phyloP scores from a whole-genome alignment of 2,888 invertebrate genomes.

The Punctoribates punctum region DNA sequence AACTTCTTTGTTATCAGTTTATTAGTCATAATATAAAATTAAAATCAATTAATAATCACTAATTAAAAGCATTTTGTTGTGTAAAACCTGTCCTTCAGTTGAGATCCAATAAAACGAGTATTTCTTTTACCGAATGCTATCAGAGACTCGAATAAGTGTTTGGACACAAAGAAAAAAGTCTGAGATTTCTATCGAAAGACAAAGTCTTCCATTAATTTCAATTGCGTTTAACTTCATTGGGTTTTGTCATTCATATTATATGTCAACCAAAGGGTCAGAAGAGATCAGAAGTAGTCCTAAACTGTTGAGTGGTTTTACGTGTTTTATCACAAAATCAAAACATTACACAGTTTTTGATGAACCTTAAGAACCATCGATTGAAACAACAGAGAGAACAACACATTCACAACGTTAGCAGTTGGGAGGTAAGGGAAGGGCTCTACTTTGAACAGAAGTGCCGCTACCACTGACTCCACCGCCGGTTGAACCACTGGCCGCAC shows the following conservation, averaged over 20 bases:
- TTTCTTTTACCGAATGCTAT: neutral
- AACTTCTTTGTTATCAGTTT: too few relatives aligned
- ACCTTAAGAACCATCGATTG: neutral
- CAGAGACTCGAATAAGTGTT: neutral
- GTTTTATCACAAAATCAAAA: constrained; percentile 18
- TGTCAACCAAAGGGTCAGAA: constrained; percentile 14
- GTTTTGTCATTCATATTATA: neutral
- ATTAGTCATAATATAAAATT: too few relatives aligned
- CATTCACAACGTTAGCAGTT: neutral
- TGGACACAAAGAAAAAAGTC: neutral
- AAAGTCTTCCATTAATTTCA: neutral
- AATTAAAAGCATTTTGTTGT: neutral
- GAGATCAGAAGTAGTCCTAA: neutral
- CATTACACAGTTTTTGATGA: constrained; percentile 25
- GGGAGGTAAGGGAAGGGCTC: constrained; percentile 12
- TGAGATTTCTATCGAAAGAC: neutral
- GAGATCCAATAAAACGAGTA: neutral
- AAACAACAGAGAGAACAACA: neutral
- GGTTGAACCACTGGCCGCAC: neutral
- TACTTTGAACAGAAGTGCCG: constrained; percentile 14
- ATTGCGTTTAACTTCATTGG: constrained; percentile 4
- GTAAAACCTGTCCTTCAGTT: neutral
- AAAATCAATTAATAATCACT: neutral
- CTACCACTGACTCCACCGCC: neutral
- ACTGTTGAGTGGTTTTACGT: constrained; percentile 26